Evolutionary conservation across 2,113 vertebrate species (phyloP), one percentile per base, ranked within the genome.

Genomic region (zebrafish (Danio rerio)): DNA sequence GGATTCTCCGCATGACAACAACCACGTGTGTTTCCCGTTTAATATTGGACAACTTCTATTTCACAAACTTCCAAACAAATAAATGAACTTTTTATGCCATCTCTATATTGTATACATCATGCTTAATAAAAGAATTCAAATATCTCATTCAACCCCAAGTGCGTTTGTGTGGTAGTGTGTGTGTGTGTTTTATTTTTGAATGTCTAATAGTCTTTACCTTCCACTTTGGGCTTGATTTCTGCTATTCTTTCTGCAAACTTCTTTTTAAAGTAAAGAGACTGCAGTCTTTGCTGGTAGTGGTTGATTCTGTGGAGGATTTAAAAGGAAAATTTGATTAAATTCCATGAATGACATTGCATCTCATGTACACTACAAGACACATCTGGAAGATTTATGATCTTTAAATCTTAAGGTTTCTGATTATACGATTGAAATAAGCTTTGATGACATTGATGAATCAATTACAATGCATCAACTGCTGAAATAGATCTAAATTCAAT

Each of bases 241-340:
- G 94, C 94, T 82, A 96, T 93, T 70, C 96, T 94, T 88, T 96
- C 96, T 12, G 95, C 93, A 91, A 96, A 96, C 88, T 96, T 96
- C 92, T 96, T 96, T 89, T 96, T 96, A 90, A 96, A 96, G 91
- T 96, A 96, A 59, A 96, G 90, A 0, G 96, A 95, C 56, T 96
- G 95, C 62, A 96, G 76, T 86, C 95, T 92, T 86, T 96, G 95
- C 82, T 96, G 96, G 85, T 96, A 96, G 86, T 96, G 96, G 87
- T 95, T 95, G 88, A 96, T 96, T 90, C 96, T 96, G 89, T 63
- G 47, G 86, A 31, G 31, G 31, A 31, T 6, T 20, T 52, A 5
- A 72, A 50, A 56, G 40, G 12, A 47, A 1, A 13, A 20, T 18
- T 49, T 10, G 42, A 47, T 69, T 31, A 5, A n/a, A n/a, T n/a